Base-by-base conservation (phyloP, 2,888 invertebrate species). In the Belgica antarctica region DNA sequence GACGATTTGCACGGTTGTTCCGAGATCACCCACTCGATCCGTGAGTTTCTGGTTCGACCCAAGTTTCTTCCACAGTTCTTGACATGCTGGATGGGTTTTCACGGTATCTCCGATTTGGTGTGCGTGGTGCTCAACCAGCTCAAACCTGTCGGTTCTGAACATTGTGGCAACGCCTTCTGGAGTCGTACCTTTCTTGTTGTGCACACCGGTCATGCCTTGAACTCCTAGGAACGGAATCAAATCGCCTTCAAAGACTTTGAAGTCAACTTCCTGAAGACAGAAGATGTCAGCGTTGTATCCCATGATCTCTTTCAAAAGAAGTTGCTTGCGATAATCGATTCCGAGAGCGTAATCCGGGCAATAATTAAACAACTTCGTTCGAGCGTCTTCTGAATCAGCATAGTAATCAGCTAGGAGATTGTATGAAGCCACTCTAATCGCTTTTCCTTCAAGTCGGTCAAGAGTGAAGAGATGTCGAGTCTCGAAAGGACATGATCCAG, bases 231-330 rank as follows among this genome's bases (percentile, higher is more conserved):
- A 80, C 1, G 87, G 85, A 46, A 77, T 75, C 25, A 95, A 81
- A 75, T 89, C 89, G 72, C 83, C 76, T 5, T 85, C 80, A 78
- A 89, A 95, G 61, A 94, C 82, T 80, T 88, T 90, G 10, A 77
- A 77, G 77, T 97, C 96, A 0, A 96, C 93, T 84, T 97, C 97
- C 84, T 97, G 96, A 12, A 97, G 82, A 75, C 96, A 96, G 68
- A 95, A 82, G 65, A 97, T 81, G 78, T 97, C 96, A 41, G 88
- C 87, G 81, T 96, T 90, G 77, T 94, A 96, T n/a, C 93, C 94
- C 74, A 76, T 59, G 10, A 81, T 73, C 82, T 97, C 96, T 77
- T 92, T 92, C 2, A 92, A 75, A 70, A 94, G 82, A 0, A 97
- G 82, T 74, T 90, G 90, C 76, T 93, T 93, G 73, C 96, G 84